phyloP scores from a whole-genome alignment of 2,797 vertebrate genomes.

The Saxicola maurus region DNA sequence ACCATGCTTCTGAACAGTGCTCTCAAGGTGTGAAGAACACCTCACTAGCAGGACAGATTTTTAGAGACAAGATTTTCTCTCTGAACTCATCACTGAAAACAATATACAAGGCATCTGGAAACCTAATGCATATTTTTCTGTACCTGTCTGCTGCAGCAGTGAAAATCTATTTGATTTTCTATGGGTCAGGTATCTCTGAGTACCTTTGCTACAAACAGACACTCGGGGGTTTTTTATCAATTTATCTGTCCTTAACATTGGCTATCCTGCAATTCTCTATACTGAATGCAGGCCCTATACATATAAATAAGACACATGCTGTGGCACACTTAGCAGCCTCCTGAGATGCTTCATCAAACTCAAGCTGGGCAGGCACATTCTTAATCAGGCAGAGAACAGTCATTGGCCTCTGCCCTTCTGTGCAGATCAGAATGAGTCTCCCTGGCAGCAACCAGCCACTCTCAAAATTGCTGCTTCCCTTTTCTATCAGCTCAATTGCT shows the following conservation, averaged over 20 bases:
- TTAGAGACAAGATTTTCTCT: neutral
- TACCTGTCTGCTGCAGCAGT: neutral
- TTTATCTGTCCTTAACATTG: neutral
- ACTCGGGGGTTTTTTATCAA: neutral
- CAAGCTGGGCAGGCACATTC: neutral
- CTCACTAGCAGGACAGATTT: neutral
- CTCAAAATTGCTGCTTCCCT: neutral
- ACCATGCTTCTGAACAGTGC: neutral
- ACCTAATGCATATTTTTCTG: neutral
- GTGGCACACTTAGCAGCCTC: neutral
- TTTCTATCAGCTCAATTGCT: neutral
- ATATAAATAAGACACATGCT: neutral
- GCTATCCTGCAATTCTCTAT: neutral
- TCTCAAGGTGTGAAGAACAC: neutral
- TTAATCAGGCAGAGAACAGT: neutral
- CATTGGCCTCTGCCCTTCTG: neutral
- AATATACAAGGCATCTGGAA: neutral
- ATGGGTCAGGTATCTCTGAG: neutral
- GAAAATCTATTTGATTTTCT: neutral
- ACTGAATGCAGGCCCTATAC: neutral
- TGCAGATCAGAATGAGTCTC: neutral
- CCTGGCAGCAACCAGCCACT: neutral
- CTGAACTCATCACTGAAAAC: neutral
- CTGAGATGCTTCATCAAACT: neutral
- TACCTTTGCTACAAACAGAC: neutral